Conservation (phyloP, 2,888 invertebrate genomes). For the Actias luna region DNA sequence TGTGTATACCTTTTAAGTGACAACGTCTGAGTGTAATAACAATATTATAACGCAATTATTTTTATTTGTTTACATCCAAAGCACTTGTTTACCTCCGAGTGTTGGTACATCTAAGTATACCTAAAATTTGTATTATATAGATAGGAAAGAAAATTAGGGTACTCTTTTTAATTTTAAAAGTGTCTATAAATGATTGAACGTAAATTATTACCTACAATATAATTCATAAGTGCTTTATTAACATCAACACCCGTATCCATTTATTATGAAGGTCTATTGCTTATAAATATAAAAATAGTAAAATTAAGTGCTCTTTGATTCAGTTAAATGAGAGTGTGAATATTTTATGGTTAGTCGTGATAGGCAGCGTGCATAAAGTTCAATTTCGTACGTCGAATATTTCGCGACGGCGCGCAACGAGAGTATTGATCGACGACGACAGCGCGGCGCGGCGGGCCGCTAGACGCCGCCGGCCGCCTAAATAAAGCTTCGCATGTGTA, state of each 20-base stretch:
- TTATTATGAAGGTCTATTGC: constrained; percentile 13
- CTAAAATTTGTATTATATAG: background rate
- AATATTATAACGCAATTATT: constrained; percentile 31
- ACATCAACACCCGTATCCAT: constrained; percentile 3
- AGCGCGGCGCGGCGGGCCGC: constrained; percentile 62
- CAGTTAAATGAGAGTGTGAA: constrained; percentile 74
- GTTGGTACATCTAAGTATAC: constrained; percentile 20
- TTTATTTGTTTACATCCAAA: constrained; percentile 69
- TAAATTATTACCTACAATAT: background rate
- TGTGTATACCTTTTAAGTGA: constrained; percentile 23
- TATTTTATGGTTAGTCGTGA: constrained; percentile 77
- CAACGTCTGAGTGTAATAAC: constrained; percentile 21
- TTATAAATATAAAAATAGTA: constrained; percentile 17
- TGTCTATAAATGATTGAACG: background rate
- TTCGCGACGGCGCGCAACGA: constrained; percentile 78
- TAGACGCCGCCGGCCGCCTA: constrained; percentile 79
- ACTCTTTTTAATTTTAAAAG: background rate
- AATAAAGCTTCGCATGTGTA: constrained; percentile 80
- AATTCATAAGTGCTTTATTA: constrained; percentile 1
- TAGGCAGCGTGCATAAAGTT: constrained; percentile 67
- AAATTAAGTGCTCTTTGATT: constrained; percentile 53
- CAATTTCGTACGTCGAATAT: constrained; percentile 65
- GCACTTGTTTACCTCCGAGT: constrained; percentile 57
- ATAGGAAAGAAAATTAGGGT: background rate
- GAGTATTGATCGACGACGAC: constrained; percentile 78